A percentile compares a stretch with the other conserved stretches of the same genome.
These are phyloP conservation scores for Phataginus tricuspis DNA, from an alignment of 2,797 vertebrate genomes.

Conservation along the genomic window DNA sequence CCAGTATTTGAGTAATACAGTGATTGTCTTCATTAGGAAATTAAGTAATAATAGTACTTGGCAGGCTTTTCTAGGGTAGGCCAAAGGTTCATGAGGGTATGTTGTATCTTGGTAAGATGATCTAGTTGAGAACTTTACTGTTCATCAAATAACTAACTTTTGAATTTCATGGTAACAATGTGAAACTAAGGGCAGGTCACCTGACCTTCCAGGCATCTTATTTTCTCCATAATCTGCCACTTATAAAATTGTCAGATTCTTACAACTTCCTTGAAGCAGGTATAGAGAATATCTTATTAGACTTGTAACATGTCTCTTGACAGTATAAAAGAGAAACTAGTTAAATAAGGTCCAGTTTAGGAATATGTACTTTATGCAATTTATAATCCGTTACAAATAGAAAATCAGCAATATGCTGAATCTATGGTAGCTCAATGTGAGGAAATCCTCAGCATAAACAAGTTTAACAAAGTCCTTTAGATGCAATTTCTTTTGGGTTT, in stretches of 20 bases:
- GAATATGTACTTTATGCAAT: slow-evolving; percentile 56
- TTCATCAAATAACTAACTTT: not conserved
- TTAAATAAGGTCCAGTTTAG: not conserved
- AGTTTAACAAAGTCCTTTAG: slow-evolving; percentile 86
- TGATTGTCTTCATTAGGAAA: not conserved
- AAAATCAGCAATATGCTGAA: not conserved
- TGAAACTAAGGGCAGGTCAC: not conserved
- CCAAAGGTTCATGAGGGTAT: not conserved
- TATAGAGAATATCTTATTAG: slow-evolving; percentile 28
- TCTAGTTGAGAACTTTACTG: not conserved
- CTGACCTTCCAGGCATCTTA: not conserved
- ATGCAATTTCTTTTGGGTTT: slow-evolving; percentile 94
- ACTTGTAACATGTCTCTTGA: not conserved
- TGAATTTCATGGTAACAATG: not conserved
- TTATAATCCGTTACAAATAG: slow-evolving; percentile 32
- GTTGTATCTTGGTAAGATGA: not conserved
- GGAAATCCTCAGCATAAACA: not conserved
- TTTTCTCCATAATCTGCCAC: not conserved
- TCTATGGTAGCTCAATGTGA: not conserved
- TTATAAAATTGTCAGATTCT: not conserved
- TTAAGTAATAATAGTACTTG: not conserved
- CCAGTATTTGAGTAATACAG: not conserved
- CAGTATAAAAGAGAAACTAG: slow-evolving; percentile 37
- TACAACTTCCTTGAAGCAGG: not conserved
- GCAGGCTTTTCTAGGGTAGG: not conserved